These are phyloP conservation scores for Eulemur rufifrons DNA, from an alignment of 2,113 vertebrate species.

Conservation along the genomic window DNA sequence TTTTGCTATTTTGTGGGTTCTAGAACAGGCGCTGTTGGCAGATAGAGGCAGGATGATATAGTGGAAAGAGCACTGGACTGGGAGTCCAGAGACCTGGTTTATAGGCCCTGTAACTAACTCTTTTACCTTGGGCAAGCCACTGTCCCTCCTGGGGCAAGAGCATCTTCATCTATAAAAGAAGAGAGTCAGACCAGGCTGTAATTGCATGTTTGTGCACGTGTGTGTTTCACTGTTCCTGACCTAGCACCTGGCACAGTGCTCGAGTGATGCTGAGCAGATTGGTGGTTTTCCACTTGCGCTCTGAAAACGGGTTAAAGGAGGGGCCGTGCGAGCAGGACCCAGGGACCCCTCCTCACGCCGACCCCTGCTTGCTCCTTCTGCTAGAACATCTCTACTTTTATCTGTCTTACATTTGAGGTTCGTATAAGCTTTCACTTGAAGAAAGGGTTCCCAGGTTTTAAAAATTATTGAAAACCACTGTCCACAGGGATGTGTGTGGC, in stretches of 20 bases:
- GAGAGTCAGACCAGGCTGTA: not conserved
- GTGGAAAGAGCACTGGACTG: not conserved
- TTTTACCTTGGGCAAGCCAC: not conserved
- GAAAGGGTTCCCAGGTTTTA: not conserved
- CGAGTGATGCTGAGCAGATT: not conserved
- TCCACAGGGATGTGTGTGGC: not conserved
- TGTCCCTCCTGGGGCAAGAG: not conserved
- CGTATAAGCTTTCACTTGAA: not conserved
- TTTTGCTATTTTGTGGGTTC: not conserved
- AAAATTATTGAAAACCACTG: not conserved
- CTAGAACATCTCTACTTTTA: not conserved
- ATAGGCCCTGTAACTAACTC: not conserved
- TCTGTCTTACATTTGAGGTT: not conserved
- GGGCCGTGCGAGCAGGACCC: not conserved
- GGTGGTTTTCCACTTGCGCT: not conserved
- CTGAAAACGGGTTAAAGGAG: not conserved
- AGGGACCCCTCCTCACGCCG: not conserved
- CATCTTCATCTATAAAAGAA: not conserved
- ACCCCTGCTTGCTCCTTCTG: not conserved
- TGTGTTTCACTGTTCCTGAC: not conserved
- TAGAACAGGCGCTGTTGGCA: not conserved
- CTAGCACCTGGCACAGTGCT: not conserved
- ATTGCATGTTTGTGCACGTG: too few relatives aligned
- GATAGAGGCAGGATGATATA: not conserved
- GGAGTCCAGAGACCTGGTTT: not conserved